A percentile compares a stretch with the other conserved stretches of the same genome.
Conservation (phyloP, 2,888 invertebrate species). For the Trachelus iudaicus region DNA sequence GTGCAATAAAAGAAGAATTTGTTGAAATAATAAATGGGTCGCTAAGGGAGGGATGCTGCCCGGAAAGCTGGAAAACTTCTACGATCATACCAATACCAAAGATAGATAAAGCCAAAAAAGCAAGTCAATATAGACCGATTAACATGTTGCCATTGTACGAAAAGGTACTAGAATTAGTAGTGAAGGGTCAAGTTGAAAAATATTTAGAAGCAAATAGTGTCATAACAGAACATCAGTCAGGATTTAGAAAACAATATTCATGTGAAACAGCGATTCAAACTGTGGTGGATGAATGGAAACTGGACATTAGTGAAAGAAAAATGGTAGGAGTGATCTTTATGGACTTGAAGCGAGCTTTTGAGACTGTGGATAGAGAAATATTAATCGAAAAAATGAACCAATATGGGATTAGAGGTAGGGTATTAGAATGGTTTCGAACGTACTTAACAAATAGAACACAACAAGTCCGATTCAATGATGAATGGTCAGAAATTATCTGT, state of each 20-base stretch:
- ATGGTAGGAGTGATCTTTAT: constrained; percentile 23
- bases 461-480: constrained; percentile 7
- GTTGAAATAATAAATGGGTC: constrained; percentile 11
- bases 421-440: constrained; percentile 20
- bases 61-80: constrained; percentile 10
- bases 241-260: constrained; percentile 20
- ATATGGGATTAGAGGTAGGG: constrained; percentile 13
- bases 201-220: background rate
- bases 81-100: constrained; percentile 13
- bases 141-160: constrained; percentile 17
- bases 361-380: constrained; percentile 15
- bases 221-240: constrained; percentile 12
- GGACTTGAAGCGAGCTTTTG: constrained; percentile 26
- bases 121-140: constrained; percentile 17
- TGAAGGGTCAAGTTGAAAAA: background rate
- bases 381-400: constrained; percentile 16
- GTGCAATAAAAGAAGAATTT: background rate
- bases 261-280: constrained; percentile 24
- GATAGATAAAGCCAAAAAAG: constrained; percentile 5
- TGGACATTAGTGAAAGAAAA: constrained; percentile 14
- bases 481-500: background rate
- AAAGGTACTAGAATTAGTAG: background rate
- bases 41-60: constrained; percentile 3
- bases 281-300: constrained; percentile 21
- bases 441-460: constrained; percentile 19